These are phyloP conservation scores for Melanotaenia parkinsoni DNA, from an alignment of 2,797 vertebrate species.

Conservation along the genomic window DNA sequence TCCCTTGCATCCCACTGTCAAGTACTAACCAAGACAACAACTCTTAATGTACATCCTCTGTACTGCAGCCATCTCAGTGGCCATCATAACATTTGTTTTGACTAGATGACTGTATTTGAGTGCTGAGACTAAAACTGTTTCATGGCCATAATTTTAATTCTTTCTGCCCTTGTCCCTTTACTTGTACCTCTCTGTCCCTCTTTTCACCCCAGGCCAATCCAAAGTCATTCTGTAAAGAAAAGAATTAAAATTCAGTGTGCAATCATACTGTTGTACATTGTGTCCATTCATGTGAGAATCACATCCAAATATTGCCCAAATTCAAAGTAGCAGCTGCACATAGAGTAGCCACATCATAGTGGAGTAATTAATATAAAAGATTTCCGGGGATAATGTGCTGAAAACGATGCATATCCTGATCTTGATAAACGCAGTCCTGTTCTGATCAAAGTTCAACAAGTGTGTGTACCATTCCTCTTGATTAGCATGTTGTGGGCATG, in stretches of 20 bases:
- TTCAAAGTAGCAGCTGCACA: conserved; percentile 25
- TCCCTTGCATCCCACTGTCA: conserved; percentile 76
- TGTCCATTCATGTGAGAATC: conserved; percentile 69
- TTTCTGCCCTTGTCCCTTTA: conserved; percentile 61
- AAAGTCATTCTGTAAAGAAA: conserved; percentile 55
- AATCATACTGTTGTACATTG: conserved; percentile 70
- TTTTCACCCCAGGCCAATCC: conserved; percentile 37
- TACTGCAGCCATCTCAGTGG: conserved; percentile 57
- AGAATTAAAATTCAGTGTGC: conserved; percentile 72
- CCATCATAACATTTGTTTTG: conserved; percentile 66
- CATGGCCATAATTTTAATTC: conserved; percentile 72
- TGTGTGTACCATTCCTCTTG: conserved; percentile 89
- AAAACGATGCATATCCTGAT: conserved; percentile 20
- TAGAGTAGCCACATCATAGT: not conserved
- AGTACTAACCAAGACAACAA: conserved; percentile 67
- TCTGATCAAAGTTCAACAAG: conserved; percentile 52
- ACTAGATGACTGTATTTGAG: conserved; percentile 65
- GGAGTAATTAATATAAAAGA: conserved; percentile 11
- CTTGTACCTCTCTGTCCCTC: conserved; percentile 56
- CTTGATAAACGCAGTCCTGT: conserved; percentile 37
- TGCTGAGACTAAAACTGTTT: conserved; percentile 63
- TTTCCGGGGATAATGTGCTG: conserved; percentile 9
- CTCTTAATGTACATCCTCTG: conserved; percentile 53
- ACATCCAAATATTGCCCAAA: conserved; percentile 47
- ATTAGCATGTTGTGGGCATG: conserved; percentile 80